These are phyloP conservation scores for Salvelinus alpinus DNA, from an alignment of 2,113 vertebrate species.

Conservation along the genomic window DNA sequence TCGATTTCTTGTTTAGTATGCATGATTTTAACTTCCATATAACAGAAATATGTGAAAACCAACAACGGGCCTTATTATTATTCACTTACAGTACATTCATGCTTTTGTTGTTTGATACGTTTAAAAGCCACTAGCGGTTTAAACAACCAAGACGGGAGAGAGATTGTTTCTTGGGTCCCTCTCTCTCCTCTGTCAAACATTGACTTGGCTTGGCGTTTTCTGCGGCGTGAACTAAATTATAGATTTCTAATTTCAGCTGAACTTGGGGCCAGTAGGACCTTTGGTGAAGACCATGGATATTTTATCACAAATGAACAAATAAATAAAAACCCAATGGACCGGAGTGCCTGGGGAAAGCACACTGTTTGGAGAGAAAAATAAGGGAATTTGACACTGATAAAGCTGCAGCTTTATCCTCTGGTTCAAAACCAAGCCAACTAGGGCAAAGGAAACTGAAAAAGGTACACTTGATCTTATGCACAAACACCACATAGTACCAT, in stretches of 20 bases:
- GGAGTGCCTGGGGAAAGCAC: constrained; percentile 42
- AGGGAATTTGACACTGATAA: constrained; percentile 57
- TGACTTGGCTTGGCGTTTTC: constrained; percentile 66
- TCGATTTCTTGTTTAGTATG: constrained; percentile 27
- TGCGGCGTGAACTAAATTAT: constrained; percentile 79
- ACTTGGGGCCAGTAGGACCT: constrained; percentile 71
- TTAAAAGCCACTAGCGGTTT: constrained; percentile 48
- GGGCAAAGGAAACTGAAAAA: constrained; percentile 6
- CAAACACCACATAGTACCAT: constrained; percentile 19
- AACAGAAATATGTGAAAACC: constrained; percentile 36
- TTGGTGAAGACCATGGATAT: constrained; percentile 76
- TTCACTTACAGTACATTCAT: constrained; percentile 52
- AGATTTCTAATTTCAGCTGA: constrained; percentile 80
- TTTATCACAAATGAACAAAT: constrained; percentile 74
- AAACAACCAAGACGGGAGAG: constrained; percentile 40
- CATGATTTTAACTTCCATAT: constrained; percentile 22
- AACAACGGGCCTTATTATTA: constrained; percentile 42
- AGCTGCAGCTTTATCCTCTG: constrained; percentile 59
- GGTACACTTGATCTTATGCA: constrained; percentile 34
- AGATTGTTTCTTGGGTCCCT: constrained; percentile 46
- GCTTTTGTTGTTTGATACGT: constrained; percentile 48
- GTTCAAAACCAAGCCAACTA: constrained; percentile 50
- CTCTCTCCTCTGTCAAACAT: constrained; percentile 54
- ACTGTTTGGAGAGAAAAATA: constrained; percentile 50
- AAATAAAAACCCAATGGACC: constrained; percentile 73